phyloP scores from a whole-genome alignment of 30 jellyfish, hydroid and myxozoan species.

The Rhopilema esculentum region DNA sequence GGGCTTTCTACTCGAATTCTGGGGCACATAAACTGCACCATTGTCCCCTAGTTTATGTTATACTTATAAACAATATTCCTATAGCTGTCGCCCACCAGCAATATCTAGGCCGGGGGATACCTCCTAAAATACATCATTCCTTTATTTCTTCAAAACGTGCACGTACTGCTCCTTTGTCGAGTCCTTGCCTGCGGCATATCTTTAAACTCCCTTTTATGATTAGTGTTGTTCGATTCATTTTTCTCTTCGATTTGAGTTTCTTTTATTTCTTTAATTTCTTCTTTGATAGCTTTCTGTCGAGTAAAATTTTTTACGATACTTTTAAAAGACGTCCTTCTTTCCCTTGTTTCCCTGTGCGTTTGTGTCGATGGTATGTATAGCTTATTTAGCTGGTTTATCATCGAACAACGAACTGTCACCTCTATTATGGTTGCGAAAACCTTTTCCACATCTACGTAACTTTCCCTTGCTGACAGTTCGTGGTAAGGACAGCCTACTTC shows the following conservation, averaged over 20 bases:
- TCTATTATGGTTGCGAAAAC: constrained; percentile 57
- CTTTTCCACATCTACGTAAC: constrained; percentile 57
- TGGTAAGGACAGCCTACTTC: constrained; percentile 80
- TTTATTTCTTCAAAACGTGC: constrained; percentile 21
- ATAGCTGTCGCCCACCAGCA: background rate
- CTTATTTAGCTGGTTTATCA: constrained; percentile 45
- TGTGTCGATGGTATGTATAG: constrained; percentile 31
- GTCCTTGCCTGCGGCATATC: background rate
- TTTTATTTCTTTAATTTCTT: constrained; percentile 47
- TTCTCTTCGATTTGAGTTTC: background rate
- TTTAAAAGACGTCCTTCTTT: constrained; percentile 59
- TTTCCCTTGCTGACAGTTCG: constrained; percentile 73
- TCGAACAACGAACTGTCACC: constrained; percentile 55
- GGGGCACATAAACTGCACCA: no score
- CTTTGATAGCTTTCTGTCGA: constrained; percentile 58
- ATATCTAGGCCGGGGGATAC: background rate
- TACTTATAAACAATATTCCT: background rate
- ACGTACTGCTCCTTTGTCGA: constrained; percentile 66
- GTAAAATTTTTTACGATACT: constrained; percentile 61
- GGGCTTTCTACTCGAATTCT: no score
- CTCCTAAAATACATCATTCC: background rate
- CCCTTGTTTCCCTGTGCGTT: constrained; percentile 42
- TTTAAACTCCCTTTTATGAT: background rate
- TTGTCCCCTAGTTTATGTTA: no score
- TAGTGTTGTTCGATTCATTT: background rate